Conservation (phyloP, 2,113 vertebrate genomes). For the Silurus meridionalis region DNA sequence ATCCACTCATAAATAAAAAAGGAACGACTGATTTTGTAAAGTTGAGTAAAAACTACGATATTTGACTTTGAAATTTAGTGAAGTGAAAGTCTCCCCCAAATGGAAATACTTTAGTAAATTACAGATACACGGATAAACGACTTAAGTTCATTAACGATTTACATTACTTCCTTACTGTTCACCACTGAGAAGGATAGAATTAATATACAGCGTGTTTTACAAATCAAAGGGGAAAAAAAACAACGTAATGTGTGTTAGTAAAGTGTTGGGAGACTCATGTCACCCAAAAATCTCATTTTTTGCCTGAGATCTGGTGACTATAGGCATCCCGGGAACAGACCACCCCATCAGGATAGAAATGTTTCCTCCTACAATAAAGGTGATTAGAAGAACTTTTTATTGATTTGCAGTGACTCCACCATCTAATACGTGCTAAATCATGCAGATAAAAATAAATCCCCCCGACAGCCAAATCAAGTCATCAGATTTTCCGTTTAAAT, state of each 20-base stretch:
- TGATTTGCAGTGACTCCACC: constrained; percentile 3
- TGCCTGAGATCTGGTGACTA: not conserved
- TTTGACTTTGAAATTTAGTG: no score
- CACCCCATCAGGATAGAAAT: not conserved
- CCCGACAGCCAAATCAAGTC: not conserved
- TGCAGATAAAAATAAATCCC: not conserved
- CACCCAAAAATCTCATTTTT: not conserved
- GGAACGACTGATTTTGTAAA: no score
- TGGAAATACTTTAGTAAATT: no score
- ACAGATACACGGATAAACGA: no score
- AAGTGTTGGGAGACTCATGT: not conserved
- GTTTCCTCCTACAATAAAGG: not conserved
- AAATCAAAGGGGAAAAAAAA: not conserved
- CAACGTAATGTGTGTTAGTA: not conserved
- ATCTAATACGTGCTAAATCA: not conserved
- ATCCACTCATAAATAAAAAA: no score
- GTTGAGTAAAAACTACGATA: no score
- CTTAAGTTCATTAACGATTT: no score
- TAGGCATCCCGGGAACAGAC: not conserved
- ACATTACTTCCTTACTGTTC: no score
- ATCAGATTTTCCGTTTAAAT: not conserved
- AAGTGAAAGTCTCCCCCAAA: no score
- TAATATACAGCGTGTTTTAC: not conserved
- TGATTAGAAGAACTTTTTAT: not conserved
- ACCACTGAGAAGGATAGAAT: no score